Evolutionary conservation across 2,113 vertebrate species (phyloP), one percentile per base, ranked within the genome.

Genomic region (Psilopogon haemacephalus): DNA sequence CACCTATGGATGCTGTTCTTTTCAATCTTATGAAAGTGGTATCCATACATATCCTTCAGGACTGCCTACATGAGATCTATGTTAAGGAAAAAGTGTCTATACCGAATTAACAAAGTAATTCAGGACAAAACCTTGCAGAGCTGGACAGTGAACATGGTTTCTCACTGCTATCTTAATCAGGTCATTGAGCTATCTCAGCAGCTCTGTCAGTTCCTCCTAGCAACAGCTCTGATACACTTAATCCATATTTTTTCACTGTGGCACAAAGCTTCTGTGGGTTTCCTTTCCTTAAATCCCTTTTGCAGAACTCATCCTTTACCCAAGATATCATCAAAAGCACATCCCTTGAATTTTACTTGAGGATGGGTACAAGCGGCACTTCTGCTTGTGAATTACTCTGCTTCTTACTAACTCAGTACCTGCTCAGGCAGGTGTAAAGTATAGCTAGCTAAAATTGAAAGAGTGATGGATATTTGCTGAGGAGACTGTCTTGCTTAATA

Each of bases 171-270:
- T 75, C 72, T 91, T 84, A 95, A 93, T 88, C 87, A 94, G 91
- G 69, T 75, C 83, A 72, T 27, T 91, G 78, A 90, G 81, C 71
- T 59, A 85, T n/a, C 68, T 92, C 84, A 94, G 89, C 78, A 67
- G 46, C 59, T 83, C 74, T 69, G 84, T 38, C 95, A 89, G 73
- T 84, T 93, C 76, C 84, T 74, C 82, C 86, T 93, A 92, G 82
- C 72, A 89, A 73, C 79, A 73, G 40, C 71, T 86, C 73, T 18
- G 15, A 74, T 65, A 88, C 58, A 14, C 73, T 90, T 84, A 91
- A 81, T 88, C 70, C 59, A 54, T 82, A 42, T 60, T 88, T 95
- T 90, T 81, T 84, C 77, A 76, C 50, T 7, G 3, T 67, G 35
- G 76, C 89, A 70, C 71, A 89, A 79, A 80, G 78, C 78, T 87